Evolutionary conservation across 2,113 vertebrate genomes (phyloP), one percentile per base, ranked within the genome.

Genomic region (Macquaria australasica): DNA sequence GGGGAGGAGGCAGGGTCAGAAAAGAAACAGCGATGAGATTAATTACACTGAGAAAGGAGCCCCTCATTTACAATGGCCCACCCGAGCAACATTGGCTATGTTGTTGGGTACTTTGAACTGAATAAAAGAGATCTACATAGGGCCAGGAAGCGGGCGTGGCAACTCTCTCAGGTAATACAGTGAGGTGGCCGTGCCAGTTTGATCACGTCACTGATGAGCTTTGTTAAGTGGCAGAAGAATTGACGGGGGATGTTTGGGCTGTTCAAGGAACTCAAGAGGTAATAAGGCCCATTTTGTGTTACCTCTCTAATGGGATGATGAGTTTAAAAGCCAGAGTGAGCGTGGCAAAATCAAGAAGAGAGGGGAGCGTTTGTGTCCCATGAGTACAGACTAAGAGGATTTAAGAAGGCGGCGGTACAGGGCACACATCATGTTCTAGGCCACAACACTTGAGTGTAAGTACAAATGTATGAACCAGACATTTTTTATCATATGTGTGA

Each of bases 241-340:
- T 69, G 31, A 75, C 25, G 23, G 43, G 67, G 70, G 66, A 60
- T 41, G 56, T 73, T 68, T 76, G 43, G 45, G 45, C 39, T 76
- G 59, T 68, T 75, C 12, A 48, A 79, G 68, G 66, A 70, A 60
- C 74, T 73, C 77, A 31, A 59, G 74, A 66, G 31, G 75, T 85
- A 71, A 86, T 76, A 64, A 73, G 78, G 83, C 68, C 67, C 73
- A 82, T 86, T 87, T 86, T 75, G 73, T 86, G 78, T 83, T 75
- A 59, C 55, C 56, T 76, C 62, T 75, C 87, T 83, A 87, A 79
- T 82, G 81, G 73, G 80, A 81, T 86, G 82, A 87, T 86, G 73
- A 84, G 73, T 92, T 89, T 88, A 91, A 89, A 83, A 85, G 83
- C 53, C 58, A 72, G 37, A 83, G 77, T 60, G 87, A 88, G 79